These are phyloP conservation scores for Parus major DNA, from an alignment of 2,113 vertebrate species.

Conservation along the genomic window DNA sequence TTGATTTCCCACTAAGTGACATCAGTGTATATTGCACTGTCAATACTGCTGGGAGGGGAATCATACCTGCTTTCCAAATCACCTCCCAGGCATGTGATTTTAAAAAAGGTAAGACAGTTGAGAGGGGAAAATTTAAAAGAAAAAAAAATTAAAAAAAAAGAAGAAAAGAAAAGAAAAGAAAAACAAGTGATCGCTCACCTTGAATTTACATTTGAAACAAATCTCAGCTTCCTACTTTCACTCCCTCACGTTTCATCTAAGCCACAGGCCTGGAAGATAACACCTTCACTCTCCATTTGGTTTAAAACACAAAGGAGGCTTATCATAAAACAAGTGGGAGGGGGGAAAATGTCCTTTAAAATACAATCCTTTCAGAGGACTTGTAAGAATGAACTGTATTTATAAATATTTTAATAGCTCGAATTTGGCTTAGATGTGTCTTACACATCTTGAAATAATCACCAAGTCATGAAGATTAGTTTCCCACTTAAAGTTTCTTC, in stretches of 20 bases:
- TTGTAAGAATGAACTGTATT: not conserved
- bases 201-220: no score
- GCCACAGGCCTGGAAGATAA: not conserved
- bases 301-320: not conserved
- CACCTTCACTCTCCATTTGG: not conserved
- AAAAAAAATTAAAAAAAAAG: not conserved
- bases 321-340: not conserved
- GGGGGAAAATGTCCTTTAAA: not conserved
- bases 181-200: no score
- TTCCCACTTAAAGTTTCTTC: not conserved
- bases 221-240: not conserved
- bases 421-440: not conserved
- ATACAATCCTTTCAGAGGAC: not conserved
- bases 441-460: not conserved
- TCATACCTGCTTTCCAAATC: not conserved
- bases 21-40: not conserved
- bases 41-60: not conserved
- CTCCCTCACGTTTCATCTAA: not conserved
- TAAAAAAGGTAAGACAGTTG: not conserved
- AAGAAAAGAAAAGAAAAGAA: not conserved
- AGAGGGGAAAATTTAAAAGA: accelerated
- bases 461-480: not conserved
- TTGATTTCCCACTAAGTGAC: not conserved
- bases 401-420: not conserved
- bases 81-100: not conserved